Evolutionary conservation across 1,140 invertebrate species (phyloP).

Genomic region (Dreissena polymorpha): DNA sequence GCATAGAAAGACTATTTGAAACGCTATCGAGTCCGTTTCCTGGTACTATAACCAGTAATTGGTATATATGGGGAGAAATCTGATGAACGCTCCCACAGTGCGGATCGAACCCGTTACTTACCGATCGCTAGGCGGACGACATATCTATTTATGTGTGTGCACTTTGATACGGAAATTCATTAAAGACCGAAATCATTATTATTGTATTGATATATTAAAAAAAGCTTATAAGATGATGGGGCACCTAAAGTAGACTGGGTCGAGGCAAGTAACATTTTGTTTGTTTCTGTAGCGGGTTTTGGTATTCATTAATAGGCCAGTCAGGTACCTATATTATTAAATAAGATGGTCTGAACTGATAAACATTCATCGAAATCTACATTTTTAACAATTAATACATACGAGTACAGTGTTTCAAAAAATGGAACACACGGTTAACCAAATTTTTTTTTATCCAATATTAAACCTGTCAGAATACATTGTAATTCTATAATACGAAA

Average conservation of each 20-base stretch:
- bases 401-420: not conserved
- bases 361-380: not conserved
- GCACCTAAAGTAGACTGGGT: not conserved
- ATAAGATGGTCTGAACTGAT: conserved; percentile 1
- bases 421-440: not conserved
- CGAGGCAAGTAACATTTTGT: not conserved
- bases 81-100: too few species aligned
- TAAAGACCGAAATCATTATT: not conserved
- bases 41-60: too few species aligned
- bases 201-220: not conserved
- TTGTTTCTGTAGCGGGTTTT: not conserved
- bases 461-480: not conserved
- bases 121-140: too few species aligned
- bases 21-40: too few species aligned
- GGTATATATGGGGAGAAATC: too few species aligned
- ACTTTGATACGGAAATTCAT: too few species aligned
- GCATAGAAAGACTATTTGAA: too few species aligned
- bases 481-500: not conserved
- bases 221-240: not conserved
- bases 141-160: too few species aligned
- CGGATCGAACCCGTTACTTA: too few species aligned
- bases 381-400: not conserved
- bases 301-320: not conserved
- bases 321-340: not conserved
- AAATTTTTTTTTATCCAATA: not conserved